Evolutionary conservation across 1,140 invertebrate genomes (phyloP), one percentile per base, ranked within the genome.

Genomic region (Proctacanthus coquilletti): DNA sequence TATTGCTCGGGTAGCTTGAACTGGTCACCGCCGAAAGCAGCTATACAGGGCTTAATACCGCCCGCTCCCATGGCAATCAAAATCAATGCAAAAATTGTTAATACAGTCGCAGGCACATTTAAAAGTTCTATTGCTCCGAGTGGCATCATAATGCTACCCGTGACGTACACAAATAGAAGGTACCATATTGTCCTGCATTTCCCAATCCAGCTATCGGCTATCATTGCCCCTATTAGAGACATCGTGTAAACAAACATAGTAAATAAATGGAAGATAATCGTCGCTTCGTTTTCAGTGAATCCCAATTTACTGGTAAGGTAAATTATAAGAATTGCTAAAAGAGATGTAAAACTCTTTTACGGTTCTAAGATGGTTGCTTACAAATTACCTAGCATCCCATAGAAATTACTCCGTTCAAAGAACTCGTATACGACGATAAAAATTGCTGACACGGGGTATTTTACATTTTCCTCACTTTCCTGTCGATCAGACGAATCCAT

Each of bases 341-440:
- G 33, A 19, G 20, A 35, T 18, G 20, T 8, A 5, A 6, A 35
- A 18, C 5, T 18, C 17, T 5, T 5, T n/a, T 23, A 31, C 11
- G 25, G n/a, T 27, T 5, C 20, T 4, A 4, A 35, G 3, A 19
- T n/a, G n/a, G n/a, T 20, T 31, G 5, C 5, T 9, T 21, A 5
- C 17, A 11, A 72, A 77, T 71, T 66, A 94, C 89, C 82, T 75
- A 82, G 75, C 81, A 95, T 87, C 52, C 92, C 92, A 76, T 95
- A 96, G 60, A 77, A 96, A 23, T 80, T 87, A 63, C 95, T 96
- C 52, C 92, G 70, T 65, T 97, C 93, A 61, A 92, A 96, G 56
- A 96, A 93, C 62, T 97, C 93, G 73, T 89, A 94, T 50, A 75
- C 78, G 40, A 97, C 69, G 50, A 97, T 96, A 60, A 94, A 93